Conservation (phyloP, 1,140 invertebrate genomes). For the Pseudomyrmex cubaensis region DNA sequence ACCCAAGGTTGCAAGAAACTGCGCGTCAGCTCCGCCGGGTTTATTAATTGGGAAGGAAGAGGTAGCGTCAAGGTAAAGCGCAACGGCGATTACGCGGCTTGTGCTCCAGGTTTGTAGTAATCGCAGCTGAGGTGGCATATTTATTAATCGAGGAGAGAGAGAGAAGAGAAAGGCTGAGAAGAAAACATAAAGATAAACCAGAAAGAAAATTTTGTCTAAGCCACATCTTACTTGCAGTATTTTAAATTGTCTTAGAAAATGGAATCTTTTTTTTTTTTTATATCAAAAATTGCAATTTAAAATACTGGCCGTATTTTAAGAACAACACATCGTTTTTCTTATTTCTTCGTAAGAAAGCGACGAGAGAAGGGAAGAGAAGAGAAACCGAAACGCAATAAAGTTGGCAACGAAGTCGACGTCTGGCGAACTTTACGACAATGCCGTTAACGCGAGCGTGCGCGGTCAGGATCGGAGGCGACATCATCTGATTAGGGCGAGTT, state of each 20-base stretch:
- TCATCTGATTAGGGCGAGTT: slow-evolving; percentile 81
- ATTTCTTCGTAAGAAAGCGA: not conserved
- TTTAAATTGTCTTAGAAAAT: not conserved
- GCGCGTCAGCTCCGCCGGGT: slow-evolving; percentile 47
- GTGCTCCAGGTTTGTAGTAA: slow-evolving; percentile 14
- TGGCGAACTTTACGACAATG: slow-evolving; percentile 19
- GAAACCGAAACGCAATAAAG: slow-evolving; percentile 1
- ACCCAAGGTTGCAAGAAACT: slow-evolving; percentile 48
- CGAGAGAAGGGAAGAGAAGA: not conserved
- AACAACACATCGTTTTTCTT: too few relatives aligned
- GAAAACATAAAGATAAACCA: not conserved
- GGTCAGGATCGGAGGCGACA: slow-evolving; percentile 47
- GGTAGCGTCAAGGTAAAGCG: slow-evolving; percentile 33
- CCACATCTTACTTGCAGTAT: not conserved
- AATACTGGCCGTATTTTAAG: too few relatives aligned
- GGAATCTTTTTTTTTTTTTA: too few relatives aligned
- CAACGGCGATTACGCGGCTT: slow-evolving; percentile 31
- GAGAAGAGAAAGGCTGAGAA: not conserved
- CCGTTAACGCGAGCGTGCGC: slow-evolving; percentile 50
- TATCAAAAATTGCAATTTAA: too few relatives aligned
- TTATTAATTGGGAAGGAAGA: slow-evolving; percentile 51
- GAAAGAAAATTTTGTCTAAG: not conserved
- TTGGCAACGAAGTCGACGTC: slow-evolving; percentile 18
- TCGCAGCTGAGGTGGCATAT: slow-evolving; percentile 13
- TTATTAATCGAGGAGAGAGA: slow-evolving; percentile 25